phyloP scores from a whole-genome alignment of 1,140 invertebrate species.

The Brachionus asplanchnoidis region DNA sequence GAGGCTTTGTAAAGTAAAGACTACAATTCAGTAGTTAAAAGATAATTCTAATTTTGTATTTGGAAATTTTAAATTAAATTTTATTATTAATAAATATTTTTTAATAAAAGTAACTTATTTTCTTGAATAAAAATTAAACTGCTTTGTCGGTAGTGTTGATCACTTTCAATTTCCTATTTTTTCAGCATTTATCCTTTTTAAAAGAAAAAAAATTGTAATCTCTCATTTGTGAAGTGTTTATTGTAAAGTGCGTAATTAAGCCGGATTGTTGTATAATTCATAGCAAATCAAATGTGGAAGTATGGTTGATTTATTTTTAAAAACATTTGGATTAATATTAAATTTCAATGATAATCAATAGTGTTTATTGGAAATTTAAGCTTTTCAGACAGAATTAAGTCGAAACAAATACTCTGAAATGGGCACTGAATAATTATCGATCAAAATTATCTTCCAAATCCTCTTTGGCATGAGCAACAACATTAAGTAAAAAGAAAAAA shows the following conservation, averaged over 20 bases:
- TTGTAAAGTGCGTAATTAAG: neutral
- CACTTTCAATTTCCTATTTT: too few species aligned
- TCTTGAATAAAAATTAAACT: too few species aligned
- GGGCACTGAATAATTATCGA: neutral
- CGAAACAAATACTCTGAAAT: neutral
- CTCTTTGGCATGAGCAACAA: neutral
- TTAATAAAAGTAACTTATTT: too few species aligned
- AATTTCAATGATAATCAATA: conserved; percentile 12
- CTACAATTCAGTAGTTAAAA: too few species aligned
- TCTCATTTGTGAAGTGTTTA: neutral
- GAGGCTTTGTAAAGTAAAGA: too few species aligned
- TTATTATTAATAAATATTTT: too few species aligned
- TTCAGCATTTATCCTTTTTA: too few species aligned
- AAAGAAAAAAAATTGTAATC: too few species aligned
- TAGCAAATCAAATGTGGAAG: neutral
- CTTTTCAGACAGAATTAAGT: neutral
- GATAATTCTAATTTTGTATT: too few species aligned
- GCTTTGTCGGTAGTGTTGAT: too few species aligned
- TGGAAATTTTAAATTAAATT: too few species aligned
- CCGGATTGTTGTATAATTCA: neutral
- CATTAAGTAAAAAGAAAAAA: too few species aligned
- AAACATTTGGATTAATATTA: conserved; percentile 17
- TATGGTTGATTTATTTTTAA: conserved; percentile 2
- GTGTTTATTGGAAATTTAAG: neutral
- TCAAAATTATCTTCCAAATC: neutral